Conservation (phyloP, 2,113 vertebrate species). For the Mobula hypostoma region DNA sequence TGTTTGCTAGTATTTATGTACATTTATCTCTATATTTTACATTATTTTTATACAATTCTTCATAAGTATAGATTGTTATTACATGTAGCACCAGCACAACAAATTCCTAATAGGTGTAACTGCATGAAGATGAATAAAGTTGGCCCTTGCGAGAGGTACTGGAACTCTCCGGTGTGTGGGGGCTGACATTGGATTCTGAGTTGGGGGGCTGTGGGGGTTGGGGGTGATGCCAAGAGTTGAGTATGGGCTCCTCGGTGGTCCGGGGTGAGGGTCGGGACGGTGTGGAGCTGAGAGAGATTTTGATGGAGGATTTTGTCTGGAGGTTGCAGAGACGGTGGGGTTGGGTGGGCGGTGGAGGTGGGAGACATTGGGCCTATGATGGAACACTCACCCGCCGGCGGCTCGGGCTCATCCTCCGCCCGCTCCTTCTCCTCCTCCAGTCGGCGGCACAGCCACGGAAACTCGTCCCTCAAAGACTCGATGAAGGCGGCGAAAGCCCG, state of each 20-base stretch:
- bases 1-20: no score
- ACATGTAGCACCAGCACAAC: no score
- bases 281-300: no score
- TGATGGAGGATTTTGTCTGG: not conserved
- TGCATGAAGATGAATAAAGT: no score
- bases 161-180: not conserved
- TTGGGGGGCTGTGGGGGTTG: not conserved
- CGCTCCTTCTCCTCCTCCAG: conserved; percentile 56
- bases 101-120: no score
- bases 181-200: not conserved
- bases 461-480: conserved; percentile 69
- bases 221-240: no score
- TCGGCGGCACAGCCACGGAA: conserved; percentile 71
- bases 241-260: not conserved
- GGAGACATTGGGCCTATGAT: not conserved
- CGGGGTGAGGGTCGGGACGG: not conserved
- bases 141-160: no score
- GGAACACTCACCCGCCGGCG: conserved; percentile 52
- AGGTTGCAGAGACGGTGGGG: not conserved
- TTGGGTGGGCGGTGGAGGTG: not conserved
- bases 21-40: no score
- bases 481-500: conserved; percentile 72
- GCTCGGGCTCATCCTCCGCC: conserved; percentile 41
- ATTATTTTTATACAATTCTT: no score
- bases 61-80: no score